Conservation (phyloP, 1,140 invertebrate species). For the Drosophila arizonae region DNA sequence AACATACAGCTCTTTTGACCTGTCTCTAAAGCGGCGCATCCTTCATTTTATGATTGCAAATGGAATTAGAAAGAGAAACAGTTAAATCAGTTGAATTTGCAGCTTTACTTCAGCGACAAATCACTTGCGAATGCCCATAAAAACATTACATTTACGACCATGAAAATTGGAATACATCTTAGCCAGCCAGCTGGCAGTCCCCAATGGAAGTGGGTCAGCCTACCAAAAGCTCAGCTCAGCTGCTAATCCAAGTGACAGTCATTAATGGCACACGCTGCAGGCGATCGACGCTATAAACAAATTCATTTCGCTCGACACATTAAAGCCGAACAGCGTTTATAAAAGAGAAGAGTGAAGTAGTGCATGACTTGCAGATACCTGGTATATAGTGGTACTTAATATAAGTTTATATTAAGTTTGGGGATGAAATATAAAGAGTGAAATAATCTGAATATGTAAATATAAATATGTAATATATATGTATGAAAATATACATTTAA, state of each 20-base stretch:
- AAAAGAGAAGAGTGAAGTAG: background rate
- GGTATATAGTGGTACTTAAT: background rate
- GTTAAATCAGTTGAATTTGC: slow-evolving; percentile 1
- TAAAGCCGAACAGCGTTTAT: slow-evolving; percentile 29
- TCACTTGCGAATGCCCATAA: slow-evolving; percentile 30
- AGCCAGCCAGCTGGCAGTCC: slow-evolving; percentile 40
- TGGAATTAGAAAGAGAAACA: slow-evolving; percentile 1
- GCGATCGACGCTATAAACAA: slow-evolving; percentile 66
- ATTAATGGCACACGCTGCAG: slow-evolving; percentile 68
- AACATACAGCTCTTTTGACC: background rate
- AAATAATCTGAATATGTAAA: too few relatives aligned
- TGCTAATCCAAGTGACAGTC: slow-evolving; percentile 67
- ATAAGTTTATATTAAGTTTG: too few relatives aligned
- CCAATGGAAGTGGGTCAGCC: slow-evolving; percentile 58
- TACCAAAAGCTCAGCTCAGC: slow-evolving; percentile 45
- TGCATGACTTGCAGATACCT: background rate
- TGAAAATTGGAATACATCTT: slow-evolving; percentile 30
- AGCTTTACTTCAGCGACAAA: slow-evolving; percentile 18
- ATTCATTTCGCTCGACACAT: slow-evolving; percentile 61
- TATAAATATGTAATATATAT: too few relatives aligned
- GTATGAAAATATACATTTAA: too few relatives aligned
- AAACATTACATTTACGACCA: slow-evolving; percentile 49
- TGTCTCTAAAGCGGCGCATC: background rate
- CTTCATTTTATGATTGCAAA: background rate
- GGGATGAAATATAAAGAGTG: too few relatives aligned